phyloP scores from a whole-genome alignment of 2,113 vertebrate species.

The Neogobius melanostomus region DNA sequence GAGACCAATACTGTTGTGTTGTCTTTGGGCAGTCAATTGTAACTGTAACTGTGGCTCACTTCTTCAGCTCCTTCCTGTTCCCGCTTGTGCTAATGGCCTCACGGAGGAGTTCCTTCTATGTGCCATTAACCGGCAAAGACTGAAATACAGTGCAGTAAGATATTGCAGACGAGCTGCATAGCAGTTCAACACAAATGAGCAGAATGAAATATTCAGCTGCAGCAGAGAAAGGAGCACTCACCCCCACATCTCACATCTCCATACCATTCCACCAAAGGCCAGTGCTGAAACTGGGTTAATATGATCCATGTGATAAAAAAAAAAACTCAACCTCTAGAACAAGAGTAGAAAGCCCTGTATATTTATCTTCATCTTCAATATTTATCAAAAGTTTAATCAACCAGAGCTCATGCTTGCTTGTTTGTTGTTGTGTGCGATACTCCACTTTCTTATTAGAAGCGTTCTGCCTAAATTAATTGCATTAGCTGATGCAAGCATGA shows the following conservation, averaged over 20 bases:
- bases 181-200: conserved; percentile 28
- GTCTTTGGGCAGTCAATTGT: background rate
- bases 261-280: conserved; percentile 18
- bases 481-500: background rate
- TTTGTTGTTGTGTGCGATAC: background rate
- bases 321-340: conserved; percentile 29
- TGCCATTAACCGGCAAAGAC: conserved; percentile 15
- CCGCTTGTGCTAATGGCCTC: background rate
- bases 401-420: background rate
- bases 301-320: conserved; percentile 36
- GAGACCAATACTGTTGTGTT: background rate
- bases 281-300: conserved; percentile 59
- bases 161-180: conserved; percentile 6
- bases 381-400: background rate
- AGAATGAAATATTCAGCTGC: conserved; percentile 63
- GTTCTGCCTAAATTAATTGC: background rate
- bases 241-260: conserved; percentile 16
- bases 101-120: conserved; percentile 18
- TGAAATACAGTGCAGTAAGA: conserved; percentile 29
- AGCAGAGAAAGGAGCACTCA: conserved; percentile 31
- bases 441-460: background rate
- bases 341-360: background rate
- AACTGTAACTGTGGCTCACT: background rate
- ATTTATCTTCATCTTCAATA: too few relatives aligned
- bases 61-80: background rate